Evolutionary conservation across 2,888 invertebrate genomes (phyloP), one percentile per base, ranked within the genome.

Genomic region (Teinopalpus imperialis): DNA sequence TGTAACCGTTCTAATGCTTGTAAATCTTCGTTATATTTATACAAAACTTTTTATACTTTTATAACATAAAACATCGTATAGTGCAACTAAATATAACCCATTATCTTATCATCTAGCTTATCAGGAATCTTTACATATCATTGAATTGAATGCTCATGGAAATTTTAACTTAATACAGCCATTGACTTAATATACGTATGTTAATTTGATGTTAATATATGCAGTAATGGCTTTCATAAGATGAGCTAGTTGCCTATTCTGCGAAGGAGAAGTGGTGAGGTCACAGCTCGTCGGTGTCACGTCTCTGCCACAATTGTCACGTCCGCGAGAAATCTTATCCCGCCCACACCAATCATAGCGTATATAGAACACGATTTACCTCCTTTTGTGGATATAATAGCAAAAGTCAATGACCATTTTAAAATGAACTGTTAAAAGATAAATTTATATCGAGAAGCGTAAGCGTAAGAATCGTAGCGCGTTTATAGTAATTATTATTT

Each of bases 271-370:
- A 54, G 54, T 56, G 59, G 65, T 74, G 77, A 78, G 71, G 66
- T 80, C 74, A 74, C 62, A 61, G 51, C 58, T 57, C 58, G 62
- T 62, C 66, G 68, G 66, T 54, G 61, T 57, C 57, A 67, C 69
- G 73, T 74, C 69, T 59, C 66, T 56, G 52, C 51, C 57, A 64
- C 78, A 81, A 82, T 81, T 79, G 81, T 75, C 78, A 81, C 82
- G 80, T 80, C 80, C 75, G 54, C 50, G 43, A 48, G 55, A 60
- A 54, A 57, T 53, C 52, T 48, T 51, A 60, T 56, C 55, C 51
- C 53, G 50, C 48, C 43, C 45, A 45, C 43, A 41, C 46, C 32
- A 45, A 46, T 46, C 49, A 45, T 51, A 29, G 27, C 35, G 42
- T 43, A 44, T 39, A 48, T 48, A 43, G 48, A 43, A 30, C 43